Evolutionary conservation across 2,888 invertebrate genomes (phyloP).

Genomic region (Helicoverpa assulta): DNA sequence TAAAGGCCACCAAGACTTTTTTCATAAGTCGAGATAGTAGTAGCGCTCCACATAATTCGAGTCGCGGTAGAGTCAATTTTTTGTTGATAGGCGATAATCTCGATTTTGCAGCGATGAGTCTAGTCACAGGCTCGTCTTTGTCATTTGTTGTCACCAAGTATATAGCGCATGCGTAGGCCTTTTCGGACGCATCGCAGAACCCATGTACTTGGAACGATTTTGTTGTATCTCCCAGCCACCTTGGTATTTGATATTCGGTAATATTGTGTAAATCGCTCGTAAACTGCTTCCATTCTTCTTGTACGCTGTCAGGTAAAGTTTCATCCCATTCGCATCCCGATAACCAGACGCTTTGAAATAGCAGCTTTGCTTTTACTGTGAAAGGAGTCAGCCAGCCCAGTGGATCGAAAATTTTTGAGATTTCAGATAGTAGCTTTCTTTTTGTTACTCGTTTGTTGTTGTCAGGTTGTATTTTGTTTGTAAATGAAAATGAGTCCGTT

Average conservation of each 20-base stretch:
- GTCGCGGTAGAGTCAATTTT: no score
- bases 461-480: background rate
- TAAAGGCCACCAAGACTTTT: no score
- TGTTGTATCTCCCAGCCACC: background rate
- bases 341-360: background rate
- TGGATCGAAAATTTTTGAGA: background rate
- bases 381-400: background rate
- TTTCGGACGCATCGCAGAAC: background rate
- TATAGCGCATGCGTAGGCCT: no score
- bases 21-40: no score
- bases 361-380: background rate
- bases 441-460: background rate
- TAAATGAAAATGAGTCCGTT: background rate
- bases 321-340: background rate
- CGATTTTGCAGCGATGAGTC: background rate
- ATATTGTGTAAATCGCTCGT: background rate
- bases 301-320: background rate
- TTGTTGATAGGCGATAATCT: background rate
- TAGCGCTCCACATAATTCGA: no score
- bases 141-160: background rate
- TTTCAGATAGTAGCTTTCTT: background rate
- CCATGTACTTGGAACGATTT: background rate
- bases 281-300: constrained; percentile 2
- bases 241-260: background rate
- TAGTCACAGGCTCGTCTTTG: background rate